Evolutionary conservation across 2,888 invertebrate species (phyloP).

Genomic region (Dryococelus australis): DNA sequence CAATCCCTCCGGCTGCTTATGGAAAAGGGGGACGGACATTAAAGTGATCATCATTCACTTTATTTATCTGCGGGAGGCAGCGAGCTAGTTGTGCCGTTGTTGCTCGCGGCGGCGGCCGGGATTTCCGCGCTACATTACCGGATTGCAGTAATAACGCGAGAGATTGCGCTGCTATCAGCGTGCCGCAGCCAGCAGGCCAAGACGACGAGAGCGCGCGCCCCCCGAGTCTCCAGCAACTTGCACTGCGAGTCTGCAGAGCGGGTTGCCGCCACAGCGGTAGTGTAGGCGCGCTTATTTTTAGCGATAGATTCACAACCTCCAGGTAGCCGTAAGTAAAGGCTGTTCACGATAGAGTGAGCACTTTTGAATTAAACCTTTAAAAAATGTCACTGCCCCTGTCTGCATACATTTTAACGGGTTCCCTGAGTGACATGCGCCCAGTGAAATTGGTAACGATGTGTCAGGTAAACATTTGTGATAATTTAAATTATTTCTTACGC

Average conservation of each 20-base stretch:
- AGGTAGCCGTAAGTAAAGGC: too few species aligned
- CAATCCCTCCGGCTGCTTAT: neutral
- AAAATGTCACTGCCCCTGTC: too few species aligned
- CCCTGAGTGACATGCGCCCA: too few species aligned
- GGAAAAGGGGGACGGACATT: neutral
- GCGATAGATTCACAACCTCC: too few species aligned
- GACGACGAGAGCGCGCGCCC: neutral
- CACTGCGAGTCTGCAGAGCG: neutral
- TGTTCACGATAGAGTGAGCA: too few species aligned
- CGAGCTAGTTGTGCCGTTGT: neutral
- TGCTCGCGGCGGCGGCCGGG: neutral
- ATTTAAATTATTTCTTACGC: too few species aligned
- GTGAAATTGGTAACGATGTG: too few species aligned
- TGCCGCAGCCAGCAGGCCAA: neutral
- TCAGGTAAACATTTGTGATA: too few species aligned
- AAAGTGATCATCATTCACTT: constrained; percentile 10
- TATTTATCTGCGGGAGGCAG: neutral
- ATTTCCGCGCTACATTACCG: constrained; percentile 16
- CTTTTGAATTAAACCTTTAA: too few species aligned
- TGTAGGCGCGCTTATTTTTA: too few species aligned
- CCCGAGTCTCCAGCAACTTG: neutral
- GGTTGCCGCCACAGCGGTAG: neutral
- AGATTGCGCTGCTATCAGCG: neutral
- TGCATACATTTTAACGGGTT: too few species aligned
- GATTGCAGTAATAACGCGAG: constrained; percentile 7